Evolutionary conservation across 2,888 invertebrate species (phyloP).

Genomic region (Resseliella maxima): DNA sequence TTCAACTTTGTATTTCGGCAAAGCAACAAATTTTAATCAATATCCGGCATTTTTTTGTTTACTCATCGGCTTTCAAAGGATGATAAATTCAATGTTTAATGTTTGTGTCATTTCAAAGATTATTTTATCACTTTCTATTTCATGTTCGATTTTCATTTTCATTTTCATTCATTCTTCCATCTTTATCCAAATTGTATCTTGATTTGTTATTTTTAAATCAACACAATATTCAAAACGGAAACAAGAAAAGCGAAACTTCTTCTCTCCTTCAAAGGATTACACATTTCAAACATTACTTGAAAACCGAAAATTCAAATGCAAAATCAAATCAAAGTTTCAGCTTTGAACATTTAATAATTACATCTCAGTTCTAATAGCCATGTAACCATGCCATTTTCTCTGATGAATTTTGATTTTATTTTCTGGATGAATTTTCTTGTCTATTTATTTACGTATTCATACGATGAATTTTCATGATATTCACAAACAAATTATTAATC

Average conservation of each 20-base stretch:
- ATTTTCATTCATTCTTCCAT: background rate
- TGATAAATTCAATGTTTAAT: background rate
- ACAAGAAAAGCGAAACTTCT: background rate
- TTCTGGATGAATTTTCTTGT: background rate
- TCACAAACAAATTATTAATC: no score
- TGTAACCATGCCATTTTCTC: background rate
- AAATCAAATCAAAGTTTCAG: background rate
- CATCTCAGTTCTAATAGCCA: background rate
- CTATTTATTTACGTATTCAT: no score
- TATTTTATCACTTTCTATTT: background rate
- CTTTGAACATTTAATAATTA: background rate
- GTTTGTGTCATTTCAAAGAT: background rate
- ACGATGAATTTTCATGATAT: no score
- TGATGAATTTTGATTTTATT: no score
- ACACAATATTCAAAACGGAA: background rate
- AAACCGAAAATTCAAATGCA: background rate
- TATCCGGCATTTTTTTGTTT: background rate
- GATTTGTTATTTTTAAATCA: background rate
- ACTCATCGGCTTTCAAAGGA: background rate
- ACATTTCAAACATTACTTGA: background rate
- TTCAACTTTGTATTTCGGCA: background rate
- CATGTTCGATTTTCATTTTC: background rate
- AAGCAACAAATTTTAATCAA: background rate
- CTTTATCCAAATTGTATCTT: no score
- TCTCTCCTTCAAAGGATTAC: conserved; percentile 32